Evolutionary conservation across 1,140 invertebrate species (phyloP).

Genomic region (Bombus sylvicola): DNA sequence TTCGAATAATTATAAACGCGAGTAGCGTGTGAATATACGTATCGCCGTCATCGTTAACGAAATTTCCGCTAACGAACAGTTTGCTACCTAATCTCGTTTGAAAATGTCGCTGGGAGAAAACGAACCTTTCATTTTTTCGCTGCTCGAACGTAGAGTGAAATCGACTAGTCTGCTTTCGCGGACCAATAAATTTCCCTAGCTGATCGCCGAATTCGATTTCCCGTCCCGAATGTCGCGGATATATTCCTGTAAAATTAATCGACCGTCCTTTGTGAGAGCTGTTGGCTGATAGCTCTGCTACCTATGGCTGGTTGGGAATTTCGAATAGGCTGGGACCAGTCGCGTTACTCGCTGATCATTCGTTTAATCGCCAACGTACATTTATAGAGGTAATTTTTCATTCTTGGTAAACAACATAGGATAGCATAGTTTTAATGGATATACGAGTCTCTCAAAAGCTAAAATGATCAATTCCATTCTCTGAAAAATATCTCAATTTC

Average conservation of each 20-base stretch:
- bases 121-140: neutral
- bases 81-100: constrained; percentile 36
- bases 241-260: constrained; percentile 27
- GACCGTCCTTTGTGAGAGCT: neutral
- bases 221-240: neutral
- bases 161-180: neutral
- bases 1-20: too few relatives aligned
- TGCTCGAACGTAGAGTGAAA: constrained; percentile 7
- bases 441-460: too few relatives aligned
- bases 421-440: too few relatives aligned
- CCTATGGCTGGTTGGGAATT: neutral
- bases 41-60: too few relatives aligned
- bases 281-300: neutral
- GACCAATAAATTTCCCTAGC: constrained; percentile 19
- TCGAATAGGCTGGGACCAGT: neutral
- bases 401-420: too few relatives aligned
- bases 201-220: constrained; percentile 16
- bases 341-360: neutral
- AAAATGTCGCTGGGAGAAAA: constrained; percentile 7
- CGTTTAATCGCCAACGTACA: neutral
- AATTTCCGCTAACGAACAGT: constrained; percentile 26
- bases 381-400: neutral
- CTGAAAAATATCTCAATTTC: too few relatives aligned
- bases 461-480: too few relatives aligned
- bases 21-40: too few relatives aligned